Base-by-base conservation (phyloP, 2,113 vertebrate species). In the Brachionichthys hirsutus region DNA sequence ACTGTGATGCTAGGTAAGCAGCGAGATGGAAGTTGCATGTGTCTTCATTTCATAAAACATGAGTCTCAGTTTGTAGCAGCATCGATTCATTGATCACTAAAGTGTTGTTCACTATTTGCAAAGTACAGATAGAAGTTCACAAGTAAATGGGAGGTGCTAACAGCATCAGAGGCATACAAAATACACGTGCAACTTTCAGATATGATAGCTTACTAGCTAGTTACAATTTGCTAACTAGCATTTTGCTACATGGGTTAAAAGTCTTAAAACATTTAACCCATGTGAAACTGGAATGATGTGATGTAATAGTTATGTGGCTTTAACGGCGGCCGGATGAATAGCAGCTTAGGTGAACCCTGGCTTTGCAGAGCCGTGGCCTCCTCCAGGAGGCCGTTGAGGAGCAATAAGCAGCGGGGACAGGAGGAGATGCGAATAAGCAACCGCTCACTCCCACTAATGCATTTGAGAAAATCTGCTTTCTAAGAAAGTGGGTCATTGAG, bases 401-500 rank as follows among this genome's bases (percentile, higher is more conserved):
- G 40, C 24, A 20, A 43, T 34, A 35, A 35, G 53, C 42, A 51
- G 48, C 9, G 41, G 54, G 54, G 54, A 53, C 57, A 69, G 66
- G 47, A 73, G 30, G 45, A 15, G 0, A 53, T 13, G 40, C 47
- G 17, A 79, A 75, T 77, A 66, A 62, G 47, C 24, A 67, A 63
- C 49, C 60, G 8, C 49, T 77, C 59, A 52, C 61, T 74, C 66
- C 68, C 22, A 24, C 58, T 76, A 66, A 82, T 84, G 81, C 73
- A 77, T 77, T 35, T 19, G 4, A 19, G 58, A 51, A 60, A 64
- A 54, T 46, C n/a, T 38, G 50, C 67, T 78, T 78, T 76, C 66
- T 34, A 58, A 65, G 78, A 85, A 88, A 87, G 70, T 85, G 70
- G 82, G 78, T 85, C 81, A 84, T 36, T 34, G 61, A 59, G 44